A percentile compares a stretch with the other conserved stretches of the same genome.
phyloP scores from a whole-genome alignment of 2,113 vertebrate genomes.

The Pterocles gutturalis region DNA sequence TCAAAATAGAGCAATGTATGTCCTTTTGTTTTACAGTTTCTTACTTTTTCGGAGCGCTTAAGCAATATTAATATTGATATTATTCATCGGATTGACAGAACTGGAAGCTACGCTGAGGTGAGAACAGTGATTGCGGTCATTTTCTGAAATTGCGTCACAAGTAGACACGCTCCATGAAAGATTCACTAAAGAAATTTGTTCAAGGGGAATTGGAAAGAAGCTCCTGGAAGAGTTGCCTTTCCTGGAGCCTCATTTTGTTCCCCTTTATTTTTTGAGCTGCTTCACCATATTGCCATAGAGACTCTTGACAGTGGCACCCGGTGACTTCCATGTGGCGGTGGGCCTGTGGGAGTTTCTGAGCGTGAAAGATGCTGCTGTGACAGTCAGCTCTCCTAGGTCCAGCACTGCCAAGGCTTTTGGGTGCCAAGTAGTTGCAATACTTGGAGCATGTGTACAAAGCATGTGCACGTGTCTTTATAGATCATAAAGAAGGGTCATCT shows the following conservation, averaged over 20 bases:
- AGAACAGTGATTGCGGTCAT: neutral
- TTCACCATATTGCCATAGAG: neutral
- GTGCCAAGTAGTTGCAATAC: neutral
- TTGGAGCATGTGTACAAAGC: neutral
- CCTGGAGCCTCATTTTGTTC: neutral
- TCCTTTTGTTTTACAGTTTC: slow-evolving; percentile 83
- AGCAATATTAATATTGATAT: slow-evolving; percentile 94
- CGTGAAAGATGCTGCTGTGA: neutral
- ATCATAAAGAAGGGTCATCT: neutral
- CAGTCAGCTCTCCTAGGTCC: neutral
- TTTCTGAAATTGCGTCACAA: neutral
- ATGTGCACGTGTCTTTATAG: neutral
- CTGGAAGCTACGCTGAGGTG: slow-evolving; percentile 90
- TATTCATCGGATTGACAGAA: slow-evolving; percentile 95
- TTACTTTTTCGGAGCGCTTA: slow-evolving; percentile 95
- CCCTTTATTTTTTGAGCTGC: neutral
- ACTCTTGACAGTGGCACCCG: neutral
- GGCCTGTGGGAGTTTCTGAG: neutral
- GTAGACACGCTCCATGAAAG: fast-evolving
- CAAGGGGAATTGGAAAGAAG: neutral
- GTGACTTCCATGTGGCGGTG: neutral
- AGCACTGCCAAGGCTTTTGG: neutral
- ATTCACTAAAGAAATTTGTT: neutral
- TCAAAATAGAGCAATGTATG: neutral
- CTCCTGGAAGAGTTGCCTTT: neutral